Evolutionary conservation across 1,140 invertebrate genomes (phyloP).

Genomic region (Oncopodura yosiiana): DNA sequence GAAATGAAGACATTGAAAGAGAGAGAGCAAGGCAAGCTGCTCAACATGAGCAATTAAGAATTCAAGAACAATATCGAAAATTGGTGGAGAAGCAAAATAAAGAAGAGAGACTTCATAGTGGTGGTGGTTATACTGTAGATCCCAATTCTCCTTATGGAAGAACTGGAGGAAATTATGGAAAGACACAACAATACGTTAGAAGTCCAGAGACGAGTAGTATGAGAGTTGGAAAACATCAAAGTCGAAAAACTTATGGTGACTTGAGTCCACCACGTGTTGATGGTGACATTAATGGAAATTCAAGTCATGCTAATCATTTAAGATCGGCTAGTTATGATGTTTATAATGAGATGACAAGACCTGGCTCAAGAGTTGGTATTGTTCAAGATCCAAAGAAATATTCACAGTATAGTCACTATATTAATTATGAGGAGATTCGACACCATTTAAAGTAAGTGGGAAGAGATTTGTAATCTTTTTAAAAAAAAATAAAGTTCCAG

Average conservation of each 20-base stretch:
- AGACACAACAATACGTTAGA: slow-evolving; percentile 1
- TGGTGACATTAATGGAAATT: slow-evolving; percentile 30
- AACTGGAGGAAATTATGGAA: slow-evolving; percentile 4
- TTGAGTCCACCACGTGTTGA: not conserved
- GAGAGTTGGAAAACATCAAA: slow-evolving; percentile 30
- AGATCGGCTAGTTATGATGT: slow-evolving; percentile 43
- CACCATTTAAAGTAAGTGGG: slow-evolving; percentile 63
- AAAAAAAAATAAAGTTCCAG: no score
- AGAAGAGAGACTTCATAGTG: slow-evolving; percentile 15
- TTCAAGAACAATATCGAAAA: slow-evolving; percentile 43
- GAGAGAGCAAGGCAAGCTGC: slow-evolving; percentile 38
- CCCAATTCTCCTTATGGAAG: not conserved
- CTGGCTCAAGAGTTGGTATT: slow-evolving; percentile 47
- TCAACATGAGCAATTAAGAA: slow-evolving; percentile 39
- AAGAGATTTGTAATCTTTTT: no score
- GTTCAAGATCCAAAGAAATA: slow-evolving; percentile 51
- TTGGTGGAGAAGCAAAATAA: slow-evolving; percentile 39
- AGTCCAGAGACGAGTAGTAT: slow-evolving; percentile 23
- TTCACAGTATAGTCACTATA: slow-evolving; percentile 71
- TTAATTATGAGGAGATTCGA: slow-evolving; percentile 74
- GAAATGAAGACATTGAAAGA: slow-evolving; percentile 35
- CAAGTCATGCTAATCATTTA: slow-evolving; percentile 38
- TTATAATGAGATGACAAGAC: slow-evolving; percentile 42
- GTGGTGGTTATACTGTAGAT: slow-evolving; percentile 4
- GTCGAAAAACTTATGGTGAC: no score